Evolutionary conservation across 2,888 invertebrate species (phyloP), one percentile per base, ranked within the genome.

Genomic region (Acronicta aceris): DNA sequence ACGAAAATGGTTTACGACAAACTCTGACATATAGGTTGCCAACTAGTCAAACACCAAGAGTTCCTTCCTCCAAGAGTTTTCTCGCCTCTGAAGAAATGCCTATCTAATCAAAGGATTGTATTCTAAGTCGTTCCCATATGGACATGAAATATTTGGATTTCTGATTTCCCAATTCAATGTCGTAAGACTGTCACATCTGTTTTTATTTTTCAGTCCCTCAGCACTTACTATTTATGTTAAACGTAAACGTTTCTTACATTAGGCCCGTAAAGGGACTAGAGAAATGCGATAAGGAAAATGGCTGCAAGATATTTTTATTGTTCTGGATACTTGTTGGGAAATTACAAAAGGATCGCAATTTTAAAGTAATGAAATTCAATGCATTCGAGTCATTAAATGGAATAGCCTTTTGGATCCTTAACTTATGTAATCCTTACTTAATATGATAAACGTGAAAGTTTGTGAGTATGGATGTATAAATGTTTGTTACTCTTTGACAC

Each of bases 171-270:
- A 45, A 10, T 17, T 40, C 64, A 47, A 51, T 55, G 57, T 38
- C 0, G 8, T 40, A 27, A 40, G 38, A 38, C 27, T 47, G 72
- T 61, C 70, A 69, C 70, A 72, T 75, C 74, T 77, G 75, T 71
- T 74, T 67, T 71, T 74, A 74, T 71, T 64, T 71, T 74, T 63
- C 49, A 67, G 64, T 69, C 54, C 62, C 61, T 51, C 56, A 61
- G 61, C 52, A 62, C 69, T 72, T 74, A 59, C 74, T 72, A 72
- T 77, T 77, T 77, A 77, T 76, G 76, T 66, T 62, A 63, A 77
- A 72, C 69, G 62, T 76, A 76, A 76, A 72, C 72, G 76, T 67
- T 72, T 38, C 49, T 65, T 58, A 69, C 77, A 76, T 76, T 76
- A 76, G 71, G 59, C 54, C 59, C 64, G 71, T 60, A 65, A 60